Conservation (phyloP, 2,113 vertebrate genomes). For the Muntiacus muntjak region DNA sequence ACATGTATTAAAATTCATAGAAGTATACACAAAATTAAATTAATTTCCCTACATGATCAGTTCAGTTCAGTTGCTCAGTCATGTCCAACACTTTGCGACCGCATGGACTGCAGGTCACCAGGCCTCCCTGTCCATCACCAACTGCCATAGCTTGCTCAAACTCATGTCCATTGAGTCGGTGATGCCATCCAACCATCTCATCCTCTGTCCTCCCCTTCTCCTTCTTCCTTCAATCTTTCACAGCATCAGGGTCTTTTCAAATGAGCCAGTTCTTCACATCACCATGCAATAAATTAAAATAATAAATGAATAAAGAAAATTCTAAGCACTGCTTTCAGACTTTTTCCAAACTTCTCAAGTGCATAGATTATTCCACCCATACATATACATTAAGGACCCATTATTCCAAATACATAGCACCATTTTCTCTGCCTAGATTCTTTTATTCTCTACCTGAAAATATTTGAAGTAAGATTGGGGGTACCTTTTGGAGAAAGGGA, state of each 20-base stretch:
- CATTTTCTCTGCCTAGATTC: background rate
- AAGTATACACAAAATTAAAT: background rate
- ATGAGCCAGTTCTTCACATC: background rate
- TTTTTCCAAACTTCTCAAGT: background rate
- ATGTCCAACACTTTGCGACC: rapidly evolving
- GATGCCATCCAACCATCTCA: background rate
- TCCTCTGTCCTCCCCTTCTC: background rate
- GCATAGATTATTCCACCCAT: background rate
- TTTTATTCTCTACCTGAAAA: background rate
- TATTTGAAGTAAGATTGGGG: background rate
- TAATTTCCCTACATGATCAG: background rate
- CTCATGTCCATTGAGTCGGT: background rate
- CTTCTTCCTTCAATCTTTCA: background rate
- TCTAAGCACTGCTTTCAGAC: background rate
- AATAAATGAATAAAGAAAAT: background rate
- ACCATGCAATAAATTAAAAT: background rate
- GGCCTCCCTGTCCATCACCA: background rate
- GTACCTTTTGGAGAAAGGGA: background rate
- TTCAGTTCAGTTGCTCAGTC: background rate
- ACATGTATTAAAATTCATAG: background rate
- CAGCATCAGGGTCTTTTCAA: background rate
- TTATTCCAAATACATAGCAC: background rate
- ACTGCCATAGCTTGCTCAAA: background rate
- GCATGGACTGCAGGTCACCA: background rate
- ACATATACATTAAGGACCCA: rapidly evolving